Conservation (phyloP, 2,888 invertebrate genomes). For the Brachyopa scutellaris region DNA sequence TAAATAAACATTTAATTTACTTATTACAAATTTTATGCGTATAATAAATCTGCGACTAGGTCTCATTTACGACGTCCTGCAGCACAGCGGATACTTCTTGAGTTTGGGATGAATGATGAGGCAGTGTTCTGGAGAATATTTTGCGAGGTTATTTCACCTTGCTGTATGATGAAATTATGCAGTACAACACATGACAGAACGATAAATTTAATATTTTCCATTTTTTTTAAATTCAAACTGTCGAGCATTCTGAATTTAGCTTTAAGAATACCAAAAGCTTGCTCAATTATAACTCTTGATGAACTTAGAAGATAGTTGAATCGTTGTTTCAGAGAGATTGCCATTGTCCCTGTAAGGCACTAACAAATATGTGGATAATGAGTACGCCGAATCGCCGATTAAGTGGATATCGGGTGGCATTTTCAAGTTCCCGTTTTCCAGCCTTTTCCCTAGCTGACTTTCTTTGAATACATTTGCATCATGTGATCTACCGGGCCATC, state of each 20-base stretch:
- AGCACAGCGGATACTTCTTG: not conserved
- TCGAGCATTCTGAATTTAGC: conserved; percentile 3
- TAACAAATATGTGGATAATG: not conserved
- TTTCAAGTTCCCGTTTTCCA: not conserved
- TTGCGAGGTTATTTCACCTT: not conserved
- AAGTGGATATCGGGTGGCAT: not conserved
- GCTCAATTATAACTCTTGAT: conserved; percentile 1
- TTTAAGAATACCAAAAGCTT: conserved; percentile 4
- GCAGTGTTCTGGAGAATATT: not conserved
- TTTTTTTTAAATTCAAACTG: not conserved
- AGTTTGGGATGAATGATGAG: not conserved
- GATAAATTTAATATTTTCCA: not conserved
- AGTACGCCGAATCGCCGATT: no score
- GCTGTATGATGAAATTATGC: not conserved
- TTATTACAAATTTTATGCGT: not conserved
- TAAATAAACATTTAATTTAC: not conserved
- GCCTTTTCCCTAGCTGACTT: not conserved
- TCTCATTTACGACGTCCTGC: conserved; percentile 5
- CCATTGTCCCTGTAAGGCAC: not conserved
- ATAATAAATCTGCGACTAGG: not conserved
- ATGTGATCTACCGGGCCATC: conserved; percentile 6
- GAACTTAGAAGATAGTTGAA: not conserved
- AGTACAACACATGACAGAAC: not conserved
- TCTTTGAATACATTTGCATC: not conserved
- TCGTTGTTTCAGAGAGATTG: not conserved